Evolutionary conservation across 2,888 invertebrate species (phyloP).

Genomic region (Bombylius discolor): DNA sequence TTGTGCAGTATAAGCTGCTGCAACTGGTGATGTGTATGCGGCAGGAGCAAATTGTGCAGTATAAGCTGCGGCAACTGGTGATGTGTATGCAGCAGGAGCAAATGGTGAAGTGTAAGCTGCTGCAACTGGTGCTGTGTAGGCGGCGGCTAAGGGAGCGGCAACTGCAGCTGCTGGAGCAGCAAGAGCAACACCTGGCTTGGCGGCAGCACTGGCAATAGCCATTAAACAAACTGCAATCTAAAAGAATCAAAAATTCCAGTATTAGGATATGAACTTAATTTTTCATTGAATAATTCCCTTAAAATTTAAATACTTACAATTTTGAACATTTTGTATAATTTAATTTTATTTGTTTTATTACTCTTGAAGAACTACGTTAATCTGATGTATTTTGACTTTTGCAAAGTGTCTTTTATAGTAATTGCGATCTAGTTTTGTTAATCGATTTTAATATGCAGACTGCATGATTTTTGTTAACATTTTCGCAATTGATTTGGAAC

Average conservation of each 20-base stretch:
- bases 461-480: background rate
- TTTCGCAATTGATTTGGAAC: background rate
- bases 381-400: background rate
- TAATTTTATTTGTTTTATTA: background rate
- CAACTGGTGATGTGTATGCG: conserved; percentile 37
- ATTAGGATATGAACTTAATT: background rate
- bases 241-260: background rate
- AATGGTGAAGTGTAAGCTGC: conserved; percentile 40
- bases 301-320: background rate
- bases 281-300: background rate
- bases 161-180: conserved; percentile 26
- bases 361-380: background rate
- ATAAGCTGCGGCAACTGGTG: conserved; percentile 22
- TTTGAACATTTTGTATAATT: conserved; percentile 1
- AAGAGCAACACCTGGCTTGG: conserved; percentile 12
- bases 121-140: conserved; percentile 20
- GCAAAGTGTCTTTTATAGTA: background rate
- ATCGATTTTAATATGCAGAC: background rate
- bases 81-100: conserved; percentile 31
- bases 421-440: background rate
- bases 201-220: conserved; percentile 21
- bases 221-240: conserved; percentile 2
- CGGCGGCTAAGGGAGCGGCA: conserved; percentile 38
- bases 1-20: conserved; percentile 9
- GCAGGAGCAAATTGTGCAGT: conserved; percentile 24